Base-by-base conservation (phyloP, 1,140 invertebrate genomes). In the Pararge aegeria region DNA sequence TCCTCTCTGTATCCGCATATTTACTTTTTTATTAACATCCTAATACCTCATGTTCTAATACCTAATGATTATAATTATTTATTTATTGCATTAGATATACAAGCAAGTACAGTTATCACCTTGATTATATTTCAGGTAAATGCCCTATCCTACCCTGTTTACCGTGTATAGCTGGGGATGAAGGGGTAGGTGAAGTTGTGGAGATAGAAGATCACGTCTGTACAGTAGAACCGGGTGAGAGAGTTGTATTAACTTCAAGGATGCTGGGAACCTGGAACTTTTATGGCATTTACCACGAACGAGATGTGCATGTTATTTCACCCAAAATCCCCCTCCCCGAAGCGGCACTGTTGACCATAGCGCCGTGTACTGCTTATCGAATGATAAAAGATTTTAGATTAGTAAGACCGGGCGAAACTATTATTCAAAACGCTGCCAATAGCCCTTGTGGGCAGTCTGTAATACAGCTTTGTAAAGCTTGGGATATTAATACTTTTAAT, bases 341-440 rank as follows among this genome's bases (percentile, higher is more conserved):
- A 82, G 97, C 97, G 1, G 94, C 97, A 55, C 98, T 97, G 68
- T 78, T 99, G 3, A 93, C 94, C 40, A 95, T 98, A 1, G 98
- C 99, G 89, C 97, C 98, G n/a, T 95, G 94, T 65, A 98, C 97
- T 9, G 98, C 98, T 0, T 99, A 97, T 73, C 92, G 97, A 88
- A 97, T 99, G 96, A 80, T 99, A 0, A 95, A 94, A 82, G 97
- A 99, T 90, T 99, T 97, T 92, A 94, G 93, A 16, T 52, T 90
- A n/a, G 78, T 99, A 2, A 90, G 94, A 64, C 91, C 93, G 40
- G 97, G 97, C 15, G 96, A 87, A 54, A 80, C 76, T 24, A 64
- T 88, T 0, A 96, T 99, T 73, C 98, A 99, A 91, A 99, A 99
- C 91, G 98, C 97, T 48, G 97, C 95, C 1, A 99, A 99, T 86